phyloP scores from a whole-genome alignment of 2,888 invertebrate species.

The Aporophyla nigra region DNA sequence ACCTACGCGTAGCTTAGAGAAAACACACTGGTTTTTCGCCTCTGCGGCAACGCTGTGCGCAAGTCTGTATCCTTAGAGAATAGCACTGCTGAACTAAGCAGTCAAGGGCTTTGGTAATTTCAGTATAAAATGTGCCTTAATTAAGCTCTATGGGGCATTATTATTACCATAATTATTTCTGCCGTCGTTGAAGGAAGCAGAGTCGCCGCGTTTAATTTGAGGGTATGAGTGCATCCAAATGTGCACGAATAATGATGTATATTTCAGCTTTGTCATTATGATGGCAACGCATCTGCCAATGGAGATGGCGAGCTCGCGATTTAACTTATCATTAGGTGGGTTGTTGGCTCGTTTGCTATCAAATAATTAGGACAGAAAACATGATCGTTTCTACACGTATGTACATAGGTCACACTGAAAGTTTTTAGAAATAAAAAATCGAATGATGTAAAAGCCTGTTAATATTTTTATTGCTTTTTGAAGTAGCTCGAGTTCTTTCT shows the following conservation, averaged over 20 bases:
- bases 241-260: background rate
- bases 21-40: too few relatives aligned
- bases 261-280: background rate
- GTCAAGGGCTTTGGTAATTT: conserved; percentile 3
- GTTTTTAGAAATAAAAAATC: too few relatives aligned
- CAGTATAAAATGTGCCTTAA: background rate
- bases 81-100: background rate
- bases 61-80: too few relatives aligned
- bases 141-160: background rate
- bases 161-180: background rate
- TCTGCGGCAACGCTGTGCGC: too few relatives aligned
- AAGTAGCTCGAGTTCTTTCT: too few relatives aligned
- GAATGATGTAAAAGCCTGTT: too few relatives aligned
- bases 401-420: too few relatives aligned
- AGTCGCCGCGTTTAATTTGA: background rate
- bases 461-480: too few relatives aligned
- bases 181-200: too few relatives aligned
- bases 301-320: background rate
- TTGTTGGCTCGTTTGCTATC: background rate
- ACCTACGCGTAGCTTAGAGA: too few relatives aligned
- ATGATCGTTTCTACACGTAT: background rate
- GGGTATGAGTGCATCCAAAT: background rate
- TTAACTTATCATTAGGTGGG: background rate
- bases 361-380: background rate
- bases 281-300: background rate